Percentiles rank a stretch among this genome's conserved stretches.
Evolutionary conservation across 2,113 vertebrate species (phyloP).

Genomic region (Anseranas semipalmata): DNA sequence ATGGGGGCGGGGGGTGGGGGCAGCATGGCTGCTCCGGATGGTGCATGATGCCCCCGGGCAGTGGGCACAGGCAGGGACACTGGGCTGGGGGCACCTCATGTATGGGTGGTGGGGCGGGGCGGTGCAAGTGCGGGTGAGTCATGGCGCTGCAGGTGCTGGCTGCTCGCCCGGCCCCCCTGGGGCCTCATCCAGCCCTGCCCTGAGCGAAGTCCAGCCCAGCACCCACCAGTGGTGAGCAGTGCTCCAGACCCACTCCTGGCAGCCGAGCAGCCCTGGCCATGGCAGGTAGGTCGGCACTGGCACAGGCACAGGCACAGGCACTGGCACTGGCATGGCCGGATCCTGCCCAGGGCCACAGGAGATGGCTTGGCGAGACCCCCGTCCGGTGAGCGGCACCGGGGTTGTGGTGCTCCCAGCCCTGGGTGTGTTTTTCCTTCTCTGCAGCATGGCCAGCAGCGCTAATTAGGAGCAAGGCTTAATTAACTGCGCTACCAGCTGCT

Average conservation of each 20-base stretch:
- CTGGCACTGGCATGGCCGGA: background rate
- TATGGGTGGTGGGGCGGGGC: background rate
- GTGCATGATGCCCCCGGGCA: too few relatives aligned
- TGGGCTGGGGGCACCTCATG: background rate
- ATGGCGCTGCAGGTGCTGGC: background rate
- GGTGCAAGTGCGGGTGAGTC: background rate
- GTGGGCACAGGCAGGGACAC: background rate
- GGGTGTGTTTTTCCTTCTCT: background rate
- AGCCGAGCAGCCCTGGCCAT: background rate
- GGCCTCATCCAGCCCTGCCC: background rate
- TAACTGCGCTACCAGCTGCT: background rate
- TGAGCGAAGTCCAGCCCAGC: background rate
- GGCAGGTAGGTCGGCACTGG: background rate
- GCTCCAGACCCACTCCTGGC: background rate
- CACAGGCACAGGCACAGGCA: too few relatives aligned
- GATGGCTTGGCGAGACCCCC: too few relatives aligned
- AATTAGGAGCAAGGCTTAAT: background rate
- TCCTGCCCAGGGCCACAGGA: background rate
- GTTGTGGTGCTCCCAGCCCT: too few relatives aligned
- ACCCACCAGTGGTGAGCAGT: background rate
- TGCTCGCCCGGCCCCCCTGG: background rate
- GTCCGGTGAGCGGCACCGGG: background rate
- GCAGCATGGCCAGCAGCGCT: slow-evolving; percentile 23
- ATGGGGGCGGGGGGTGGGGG: too few relatives aligned
- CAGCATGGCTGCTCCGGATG: too few relatives aligned